Percentiles rank a stretch among this genome's conserved stretches.
Conservation (phyloP, 2,888 invertebrate genomes). For the Limnephilus auricula region DNA sequence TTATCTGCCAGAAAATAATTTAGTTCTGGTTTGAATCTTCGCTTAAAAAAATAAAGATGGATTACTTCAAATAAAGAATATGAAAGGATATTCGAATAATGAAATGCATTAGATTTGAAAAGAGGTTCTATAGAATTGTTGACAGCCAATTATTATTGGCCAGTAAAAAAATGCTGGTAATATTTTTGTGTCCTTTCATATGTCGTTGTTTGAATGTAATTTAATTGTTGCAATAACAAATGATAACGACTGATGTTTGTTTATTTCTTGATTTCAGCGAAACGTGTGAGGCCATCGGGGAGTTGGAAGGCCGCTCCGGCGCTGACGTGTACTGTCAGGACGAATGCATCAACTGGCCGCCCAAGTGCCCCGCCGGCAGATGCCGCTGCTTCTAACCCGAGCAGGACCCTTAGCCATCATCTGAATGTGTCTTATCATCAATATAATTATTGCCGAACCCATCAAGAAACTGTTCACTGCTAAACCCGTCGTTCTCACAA, state of each 20-base stretch:
- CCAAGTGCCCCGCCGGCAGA: constrained; percentile 83
- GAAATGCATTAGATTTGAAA: no score
- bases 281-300: constrained; percentile 89
- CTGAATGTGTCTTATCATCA: neutral
- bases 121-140: no score
- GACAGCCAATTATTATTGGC: no score
- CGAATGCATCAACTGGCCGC: constrained; percentile 88
- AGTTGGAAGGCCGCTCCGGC: constrained; percentile 83
- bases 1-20: no score
- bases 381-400: constrained; percentile 83
- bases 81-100: no score
- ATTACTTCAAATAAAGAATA: no score
- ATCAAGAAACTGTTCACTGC: neutral
- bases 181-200: no score
- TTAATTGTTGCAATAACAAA: neutral
- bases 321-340: constrained; percentile 93
- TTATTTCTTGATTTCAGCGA: constrained; percentile 76
- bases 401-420: neutral
- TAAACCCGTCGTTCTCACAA: neutral
- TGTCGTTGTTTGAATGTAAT: no score
- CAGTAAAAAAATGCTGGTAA: no score
- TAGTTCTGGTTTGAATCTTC: no score
- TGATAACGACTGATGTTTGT: neutral
- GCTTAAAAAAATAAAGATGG: no score
- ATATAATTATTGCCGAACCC: neutral